Base-by-base conservation (phyloP, 92 coral and sea anemone species). In the Ricordea florida region DNA sequence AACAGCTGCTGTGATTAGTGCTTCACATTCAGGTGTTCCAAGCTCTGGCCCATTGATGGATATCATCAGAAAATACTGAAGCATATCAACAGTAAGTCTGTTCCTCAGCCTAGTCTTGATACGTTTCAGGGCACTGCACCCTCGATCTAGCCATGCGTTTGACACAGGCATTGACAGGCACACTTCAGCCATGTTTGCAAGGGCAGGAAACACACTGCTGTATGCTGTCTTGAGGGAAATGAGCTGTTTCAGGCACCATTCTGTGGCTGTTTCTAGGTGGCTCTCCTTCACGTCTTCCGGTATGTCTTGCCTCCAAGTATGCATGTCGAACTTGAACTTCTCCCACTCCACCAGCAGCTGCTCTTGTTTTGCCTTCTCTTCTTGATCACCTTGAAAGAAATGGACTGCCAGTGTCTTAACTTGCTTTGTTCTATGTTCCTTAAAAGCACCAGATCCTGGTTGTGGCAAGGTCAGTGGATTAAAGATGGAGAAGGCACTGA, bases 141-240 rank as follows among this genome's bases (percentile, higher is more conserved):
- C 83, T 45, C 65, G n/a, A n/a, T n/a, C n/a, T n/a, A n/a, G n/a
- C n/a, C n/a, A n/a, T n/a, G n/a, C n/a, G 32, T 46, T 76, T n/a
- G 73, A 75, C 20, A 74, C 81, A 5, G 81, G 70, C 81, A 74
- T 60, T 47, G 80, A 60, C 38, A 60, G 59, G 58, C 80, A 74
- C 36, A 74, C 71, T 74, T 74, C 70, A 15, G 58, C 43, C 16
- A 46, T 58, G 69, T 42, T 29, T 38, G 68, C 30, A n/a, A 72
- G 66, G 35, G 69, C 69, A 56, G 57, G 79, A 58, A 72, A 58
- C 56, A 72, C 55, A 33, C 28, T 56, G 69, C 79, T 72, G 79
- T 72, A 72, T 18, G 79, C 3, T 58, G 79, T 55, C 79, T 72
- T 55, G 55, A 72, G 69, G 14, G 79, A 56, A 23, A 72, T 72